A percentile compares a stretch with the other conserved stretches of the same genome.
These are phyloP conservation scores for Beris chalybata DNA, from an alignment of 2,888 invertebrate species.

Conservation along the genomic window DNA sequence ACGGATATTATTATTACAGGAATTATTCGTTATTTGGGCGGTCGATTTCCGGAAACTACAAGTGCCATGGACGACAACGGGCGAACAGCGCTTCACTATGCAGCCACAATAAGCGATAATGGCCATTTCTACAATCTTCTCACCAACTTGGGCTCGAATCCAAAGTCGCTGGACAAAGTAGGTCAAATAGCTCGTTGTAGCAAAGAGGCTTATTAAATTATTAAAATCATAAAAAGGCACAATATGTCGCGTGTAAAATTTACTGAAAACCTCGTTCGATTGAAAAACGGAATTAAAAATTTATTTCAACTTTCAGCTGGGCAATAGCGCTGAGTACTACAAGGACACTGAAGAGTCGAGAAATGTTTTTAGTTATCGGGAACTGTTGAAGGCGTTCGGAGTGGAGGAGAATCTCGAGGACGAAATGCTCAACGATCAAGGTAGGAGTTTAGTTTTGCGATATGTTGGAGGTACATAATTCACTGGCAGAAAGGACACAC, in stretches of 20 bases:
- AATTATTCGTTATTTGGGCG: slow-evolving; percentile 64
- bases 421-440: slow-evolving; percentile 76
- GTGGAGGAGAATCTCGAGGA: slow-evolving; percentile 67
- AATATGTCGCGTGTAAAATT: too few relatives aligned
- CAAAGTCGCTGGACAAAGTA: slow-evolving; percentile 81
- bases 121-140: slow-evolving; percentile 85
- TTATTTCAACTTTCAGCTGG: slow-evolving; percentile 62
- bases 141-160: slow-evolving; percentile 83
- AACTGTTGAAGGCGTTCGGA: slow-evolving; percentile 69
- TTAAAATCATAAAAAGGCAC: too few relatives aligned
- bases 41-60: slow-evolving; percentile 85
- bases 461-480: slow-evolving; percentile 27
- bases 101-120: slow-evolving; percentile 80
- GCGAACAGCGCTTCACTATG: slow-evolving; percentile 86
- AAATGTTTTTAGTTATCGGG: slow-evolving; percentile 68
- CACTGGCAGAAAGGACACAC: neutral
- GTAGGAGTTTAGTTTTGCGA: slow-evolving; percentile 56
- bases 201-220: too few relatives aligned
- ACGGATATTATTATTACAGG: slow-evolving; percentile 42
- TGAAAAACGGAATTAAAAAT: slow-evolving; percentile 9
- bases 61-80: slow-evolving; percentile 77
- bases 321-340: slow-evolving; percentile 79
- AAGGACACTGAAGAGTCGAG: slow-evolving; percentile 61
- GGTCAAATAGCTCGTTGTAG: slow-evolving; percentile 47
- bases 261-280: too few relatives aligned